Evolutionary conservation across 2,113 vertebrate species (phyloP).

Genomic region (Urocolius indicus): DNA sequence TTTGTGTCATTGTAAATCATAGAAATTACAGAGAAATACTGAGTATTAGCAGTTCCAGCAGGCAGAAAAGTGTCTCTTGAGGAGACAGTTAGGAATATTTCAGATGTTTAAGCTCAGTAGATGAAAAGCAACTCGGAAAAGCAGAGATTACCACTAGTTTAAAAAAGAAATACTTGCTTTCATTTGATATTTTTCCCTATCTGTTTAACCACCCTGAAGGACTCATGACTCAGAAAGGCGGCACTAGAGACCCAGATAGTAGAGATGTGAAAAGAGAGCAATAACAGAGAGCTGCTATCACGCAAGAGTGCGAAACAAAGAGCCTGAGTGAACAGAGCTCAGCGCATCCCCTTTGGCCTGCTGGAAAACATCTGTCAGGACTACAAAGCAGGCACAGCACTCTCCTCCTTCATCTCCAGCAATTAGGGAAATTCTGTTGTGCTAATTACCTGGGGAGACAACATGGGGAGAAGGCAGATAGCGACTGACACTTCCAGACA

Average conservation of each 20-base stretch:
- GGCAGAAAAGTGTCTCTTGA: neutral
- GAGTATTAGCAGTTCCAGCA: neutral
- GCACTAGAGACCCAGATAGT: neutral
- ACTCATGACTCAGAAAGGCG: neutral
- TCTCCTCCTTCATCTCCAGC: constrained; percentile 45
- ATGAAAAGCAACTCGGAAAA: neutral
- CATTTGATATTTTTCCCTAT: neutral
- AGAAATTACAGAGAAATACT: neutral
- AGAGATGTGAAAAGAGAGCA: neutral
- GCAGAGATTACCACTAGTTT: neutral
- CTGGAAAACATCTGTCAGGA: constrained; percentile 62
- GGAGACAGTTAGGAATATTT: neutral
- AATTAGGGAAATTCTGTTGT: constrained; percentile 61
- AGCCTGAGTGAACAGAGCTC: neutral
- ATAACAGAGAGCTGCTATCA: neutral
- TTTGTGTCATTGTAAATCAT: neutral
- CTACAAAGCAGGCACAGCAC: constrained; percentile 37
- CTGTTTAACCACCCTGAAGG: neutral
- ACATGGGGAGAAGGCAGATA: neutral
- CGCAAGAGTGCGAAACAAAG: neutral
- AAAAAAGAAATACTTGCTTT: neutral
- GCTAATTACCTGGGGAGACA: constrained; percentile 62
- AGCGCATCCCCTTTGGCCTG: constrained; percentile 33
- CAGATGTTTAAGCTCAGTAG: neutral
- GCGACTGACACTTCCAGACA: neutral